Evolutionary conservation across 2,797 vertebrate species (phyloP).

Genomic region (Esox masquinongy): DNA sequence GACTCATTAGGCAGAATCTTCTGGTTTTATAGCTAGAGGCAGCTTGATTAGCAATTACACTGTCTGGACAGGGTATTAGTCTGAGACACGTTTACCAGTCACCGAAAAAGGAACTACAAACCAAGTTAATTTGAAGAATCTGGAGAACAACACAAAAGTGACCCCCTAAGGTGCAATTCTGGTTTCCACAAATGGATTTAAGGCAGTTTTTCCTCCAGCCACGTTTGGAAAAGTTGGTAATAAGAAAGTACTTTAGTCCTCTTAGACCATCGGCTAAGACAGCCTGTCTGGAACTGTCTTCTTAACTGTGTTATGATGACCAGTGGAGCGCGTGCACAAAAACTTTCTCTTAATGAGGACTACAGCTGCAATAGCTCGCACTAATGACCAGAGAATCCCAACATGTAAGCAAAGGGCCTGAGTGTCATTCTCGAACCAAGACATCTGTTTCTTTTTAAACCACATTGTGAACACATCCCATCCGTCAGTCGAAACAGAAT

Average conservation of each 20-base stretch:
- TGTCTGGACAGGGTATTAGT: background rate
- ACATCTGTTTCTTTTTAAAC: slow-evolving; percentile 51
- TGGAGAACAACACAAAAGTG: background rate
- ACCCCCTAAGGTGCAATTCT: background rate
- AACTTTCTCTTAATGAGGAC: background rate
- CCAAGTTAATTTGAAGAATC: background rate
- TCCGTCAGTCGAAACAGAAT: background rate
- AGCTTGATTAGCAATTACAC: background rate
- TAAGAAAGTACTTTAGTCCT: no score
- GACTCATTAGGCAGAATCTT: background rate
- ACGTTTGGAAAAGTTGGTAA: background rate
- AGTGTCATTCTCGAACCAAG: background rate
- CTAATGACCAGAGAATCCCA: slow-evolving; percentile 43
- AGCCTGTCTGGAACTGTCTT: background rate
- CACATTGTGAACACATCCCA: background rate
- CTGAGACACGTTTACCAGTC: background rate
- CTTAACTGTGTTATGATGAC: no score
- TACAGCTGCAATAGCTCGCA: background rate
- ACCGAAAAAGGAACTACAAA: background rate
- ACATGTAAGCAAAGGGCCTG: slow-evolving; percentile 36
- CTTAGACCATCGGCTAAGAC: background rate
- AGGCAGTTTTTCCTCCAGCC: background rate
- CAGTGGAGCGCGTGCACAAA: no score
- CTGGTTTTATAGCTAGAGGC: background rate
- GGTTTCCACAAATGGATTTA: background rate